Evolutionary conservation across 23 tunicate genomes (phyloP).

Genomic region (Ciona savignyi): DNA sequence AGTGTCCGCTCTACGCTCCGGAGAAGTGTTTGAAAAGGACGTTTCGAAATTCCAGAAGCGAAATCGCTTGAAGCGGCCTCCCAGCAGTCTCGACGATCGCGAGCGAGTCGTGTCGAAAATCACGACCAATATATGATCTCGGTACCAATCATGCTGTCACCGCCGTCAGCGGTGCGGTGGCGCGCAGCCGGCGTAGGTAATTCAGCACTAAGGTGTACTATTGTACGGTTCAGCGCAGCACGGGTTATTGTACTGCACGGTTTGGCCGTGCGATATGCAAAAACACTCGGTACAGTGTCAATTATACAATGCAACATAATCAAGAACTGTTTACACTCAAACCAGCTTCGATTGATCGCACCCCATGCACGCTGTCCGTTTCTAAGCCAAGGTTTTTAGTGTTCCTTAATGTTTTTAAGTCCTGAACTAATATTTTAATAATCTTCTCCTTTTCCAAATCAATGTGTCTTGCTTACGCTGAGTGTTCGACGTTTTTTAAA

Average conservation of each 20-base stretch:
- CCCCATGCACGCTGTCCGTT: no score
- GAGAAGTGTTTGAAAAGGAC: slow-evolving; percentile 92
- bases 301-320: no score
- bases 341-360: no score
- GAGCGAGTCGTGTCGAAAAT: background rate
- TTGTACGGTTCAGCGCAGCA: no score
- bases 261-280: background rate
- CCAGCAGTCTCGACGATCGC: slow-evolving; percentile 16
- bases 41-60: slow-evolving; percentile 79
- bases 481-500: background rate
- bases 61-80: slow-evolving; percentile 53
- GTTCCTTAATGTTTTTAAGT: background rate
- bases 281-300: no score
- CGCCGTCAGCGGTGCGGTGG: no score
- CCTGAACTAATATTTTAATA: background rate
- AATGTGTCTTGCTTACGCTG: background rate
- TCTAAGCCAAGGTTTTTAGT: no score
- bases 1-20: slow-evolving; percentile 86
- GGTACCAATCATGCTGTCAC: no score
- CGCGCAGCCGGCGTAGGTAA: no score
- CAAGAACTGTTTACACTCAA: no score
- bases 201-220: no score
- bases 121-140: background rate
- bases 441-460: background rate
- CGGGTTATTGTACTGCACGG: background rate